phyloP scores from a whole-genome alignment of 2,113 vertebrate species.

The Addax nasomaculatus region DNA sequence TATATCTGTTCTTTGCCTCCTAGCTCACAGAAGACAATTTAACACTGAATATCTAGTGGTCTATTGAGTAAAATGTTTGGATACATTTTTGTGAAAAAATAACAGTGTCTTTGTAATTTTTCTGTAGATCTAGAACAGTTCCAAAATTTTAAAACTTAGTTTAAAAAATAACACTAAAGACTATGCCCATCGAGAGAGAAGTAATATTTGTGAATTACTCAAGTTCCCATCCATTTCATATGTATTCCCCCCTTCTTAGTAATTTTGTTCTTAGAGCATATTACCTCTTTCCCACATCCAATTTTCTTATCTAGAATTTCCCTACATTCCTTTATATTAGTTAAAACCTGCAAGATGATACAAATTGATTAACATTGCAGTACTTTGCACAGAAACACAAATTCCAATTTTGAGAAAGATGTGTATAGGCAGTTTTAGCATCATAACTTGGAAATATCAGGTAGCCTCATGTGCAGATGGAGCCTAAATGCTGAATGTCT shows the following conservation, averaged over 20 bases:
- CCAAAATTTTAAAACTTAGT: background rate
- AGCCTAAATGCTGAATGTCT: background rate
- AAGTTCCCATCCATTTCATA: background rate
- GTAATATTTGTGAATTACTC: background rate
- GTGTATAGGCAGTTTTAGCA: background rate
- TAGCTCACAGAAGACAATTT: background rate
- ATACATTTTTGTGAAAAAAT: background rate
- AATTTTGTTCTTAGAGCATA: background rate
- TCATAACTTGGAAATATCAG: background rate
- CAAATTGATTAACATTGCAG: background rate
- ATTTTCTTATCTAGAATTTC: background rate
- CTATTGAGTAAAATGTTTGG: background rate
- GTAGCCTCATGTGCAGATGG: background rate
- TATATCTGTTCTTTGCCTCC: background rate
- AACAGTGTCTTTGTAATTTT: background rate
- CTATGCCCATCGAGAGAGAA: background rate
- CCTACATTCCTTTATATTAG: background rate
- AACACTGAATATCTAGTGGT: background rate
- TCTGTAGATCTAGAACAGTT: background rate
- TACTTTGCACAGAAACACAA: background rate
- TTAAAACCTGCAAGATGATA: background rate
- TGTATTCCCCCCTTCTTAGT: background rate
- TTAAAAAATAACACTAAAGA: background rate
- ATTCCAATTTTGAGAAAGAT: background rate
- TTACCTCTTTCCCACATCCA: background rate